These are phyloP conservation scores for Conops quadrifasciatus DNA, from an alignment of 2,888 invertebrate species.

Conservation along the genomic window DNA sequence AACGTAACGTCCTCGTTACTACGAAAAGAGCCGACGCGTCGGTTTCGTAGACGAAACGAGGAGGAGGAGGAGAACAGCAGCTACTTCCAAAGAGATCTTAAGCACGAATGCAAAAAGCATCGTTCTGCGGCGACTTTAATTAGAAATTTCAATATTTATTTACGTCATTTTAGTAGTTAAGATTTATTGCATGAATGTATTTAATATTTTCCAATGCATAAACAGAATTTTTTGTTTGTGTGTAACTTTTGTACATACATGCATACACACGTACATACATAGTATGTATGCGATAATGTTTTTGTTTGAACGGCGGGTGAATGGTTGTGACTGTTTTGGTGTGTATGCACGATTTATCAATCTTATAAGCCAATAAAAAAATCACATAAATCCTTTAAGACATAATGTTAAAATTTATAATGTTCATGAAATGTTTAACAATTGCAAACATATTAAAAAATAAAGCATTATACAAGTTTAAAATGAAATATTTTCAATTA, in stretches of 20 bases:
- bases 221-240: background rate
- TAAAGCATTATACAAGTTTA: background rate
- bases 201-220: background rate
- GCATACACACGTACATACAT: background rate
- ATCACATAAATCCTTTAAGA: too few species aligned
- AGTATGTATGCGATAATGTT: too few species aligned
- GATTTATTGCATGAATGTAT: background rate
- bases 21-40: background rate
- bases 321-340: too few species aligned
- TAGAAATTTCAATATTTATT: slow-evolving; percentile 1
- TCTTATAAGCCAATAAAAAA: too few species aligned
- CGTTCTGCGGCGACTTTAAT: too few species aligned
- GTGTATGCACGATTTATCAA: too few species aligned
- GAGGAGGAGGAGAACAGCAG: background rate
- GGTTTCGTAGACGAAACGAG: background rate
- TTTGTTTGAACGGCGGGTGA: too few species aligned
- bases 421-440: background rate
- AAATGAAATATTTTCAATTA: background rate
- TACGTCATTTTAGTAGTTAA: slow-evolving; percentile 6
- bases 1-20: slow-evolving; percentile 50
- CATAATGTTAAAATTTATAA: too few species aligned
- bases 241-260: background rate
- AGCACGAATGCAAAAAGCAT: background rate
- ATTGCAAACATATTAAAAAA: background rate
- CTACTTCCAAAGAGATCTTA: slow-evolving; percentile 12